Percentiles rank a stretch among this genome's conserved stretches.
Evolutionary conservation across 2,797 vertebrate species (phyloP).

Genomic region (Molothrus ater): DNA sequence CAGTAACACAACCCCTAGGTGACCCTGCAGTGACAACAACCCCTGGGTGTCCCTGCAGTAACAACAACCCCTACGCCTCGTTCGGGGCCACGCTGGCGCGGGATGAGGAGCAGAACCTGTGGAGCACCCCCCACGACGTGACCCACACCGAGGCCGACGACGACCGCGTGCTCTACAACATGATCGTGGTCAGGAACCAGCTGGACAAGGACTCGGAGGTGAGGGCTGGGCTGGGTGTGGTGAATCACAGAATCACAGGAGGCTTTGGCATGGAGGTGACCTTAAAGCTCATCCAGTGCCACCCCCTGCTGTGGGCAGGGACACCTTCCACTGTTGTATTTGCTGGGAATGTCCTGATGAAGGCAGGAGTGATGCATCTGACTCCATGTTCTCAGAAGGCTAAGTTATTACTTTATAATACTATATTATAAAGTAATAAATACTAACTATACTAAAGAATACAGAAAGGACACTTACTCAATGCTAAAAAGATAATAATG

Average conservation of each 20-base stretch:
- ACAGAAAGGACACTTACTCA: too few relatives aligned
- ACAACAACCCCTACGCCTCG: constrained; percentile 72
- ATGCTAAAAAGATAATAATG: too few relatives aligned
- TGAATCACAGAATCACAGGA: too few relatives aligned
- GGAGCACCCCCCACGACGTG: constrained; percentile 66
- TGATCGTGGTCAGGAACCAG: constrained; percentile 87
- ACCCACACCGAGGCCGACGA: constrained; percentile 79
- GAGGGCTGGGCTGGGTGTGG: neutral
- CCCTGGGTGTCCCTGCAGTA: constrained; percentile 2
- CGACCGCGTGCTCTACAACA: constrained; percentile 84
- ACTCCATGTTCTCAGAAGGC: too few relatives aligned
- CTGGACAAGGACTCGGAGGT: constrained; percentile 90
- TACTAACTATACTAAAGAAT: too few relatives aligned
- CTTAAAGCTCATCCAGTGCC: neutral
- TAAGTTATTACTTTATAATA: too few relatives aligned
- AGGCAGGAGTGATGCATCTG: neutral
- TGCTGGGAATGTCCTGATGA: neutral
- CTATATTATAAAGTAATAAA: too few relatives aligned
- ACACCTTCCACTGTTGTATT: neutral
- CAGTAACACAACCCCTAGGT: too few relatives aligned
- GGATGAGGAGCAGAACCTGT: constrained; percentile 77
- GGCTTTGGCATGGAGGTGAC: neutral
- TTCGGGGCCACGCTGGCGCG: constrained; percentile 76
- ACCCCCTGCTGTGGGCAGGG: neutral
- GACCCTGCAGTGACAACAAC: too few relatives aligned